Conservation (phyloP, 2,797 vertebrate genomes). For the Oryzias dopingdopingensis region DNA sequence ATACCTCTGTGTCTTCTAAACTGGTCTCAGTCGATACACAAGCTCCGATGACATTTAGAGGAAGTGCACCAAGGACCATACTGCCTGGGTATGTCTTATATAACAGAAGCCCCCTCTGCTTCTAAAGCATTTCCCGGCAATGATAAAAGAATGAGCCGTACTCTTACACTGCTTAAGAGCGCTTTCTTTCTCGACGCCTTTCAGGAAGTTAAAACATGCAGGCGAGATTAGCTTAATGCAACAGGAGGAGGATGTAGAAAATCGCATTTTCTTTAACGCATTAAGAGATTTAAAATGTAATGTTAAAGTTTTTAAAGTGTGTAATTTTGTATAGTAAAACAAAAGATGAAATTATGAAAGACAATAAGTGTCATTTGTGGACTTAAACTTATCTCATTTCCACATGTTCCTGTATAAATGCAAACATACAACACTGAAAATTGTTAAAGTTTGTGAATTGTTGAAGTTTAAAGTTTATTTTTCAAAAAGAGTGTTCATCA, state of each 20-base stretch:
- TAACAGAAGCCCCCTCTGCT: slow-evolving; percentile 51
- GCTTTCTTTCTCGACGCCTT: slow-evolving; percentile 14
- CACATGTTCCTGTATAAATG: too few relatives aligned
- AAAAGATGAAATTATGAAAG: too few relatives aligned
- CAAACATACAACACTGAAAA: too few relatives aligned
- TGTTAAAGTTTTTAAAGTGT: too few relatives aligned
- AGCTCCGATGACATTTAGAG: slow-evolving; percentile 48
- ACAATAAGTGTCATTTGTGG: too few relatives aligned
- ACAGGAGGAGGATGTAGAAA: background rate
- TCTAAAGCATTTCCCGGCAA: slow-evolving; percentile 52
- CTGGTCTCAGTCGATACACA: slow-evolving; percentile 27
- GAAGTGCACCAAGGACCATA: slow-evolving; percentile 34
- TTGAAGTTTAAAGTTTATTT: too few relatives aligned
- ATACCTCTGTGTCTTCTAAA: background rate
- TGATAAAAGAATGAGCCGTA: slow-evolving; percentile 50
- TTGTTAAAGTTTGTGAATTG: too few relatives aligned
- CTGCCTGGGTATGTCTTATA: slow-evolving; percentile 35
- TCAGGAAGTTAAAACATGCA: slow-evolving; percentile 5
- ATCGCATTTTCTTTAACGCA: too few relatives aligned
- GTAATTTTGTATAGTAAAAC: too few relatives aligned
- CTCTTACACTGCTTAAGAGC: slow-evolving; percentile 37
- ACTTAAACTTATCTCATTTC: too few relatives aligned
- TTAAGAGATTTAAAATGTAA: too few relatives aligned
- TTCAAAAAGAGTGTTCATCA: too few relatives aligned
- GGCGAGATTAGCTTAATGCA: slow-evolving; percentile 10